A percentile compares a stretch with the other conserved stretches of the same genome.
These are phyloP conservation scores for Nipponia nippon DNA, from an alignment of 2,113 vertebrate species.

Conservation along the genomic window DNA sequence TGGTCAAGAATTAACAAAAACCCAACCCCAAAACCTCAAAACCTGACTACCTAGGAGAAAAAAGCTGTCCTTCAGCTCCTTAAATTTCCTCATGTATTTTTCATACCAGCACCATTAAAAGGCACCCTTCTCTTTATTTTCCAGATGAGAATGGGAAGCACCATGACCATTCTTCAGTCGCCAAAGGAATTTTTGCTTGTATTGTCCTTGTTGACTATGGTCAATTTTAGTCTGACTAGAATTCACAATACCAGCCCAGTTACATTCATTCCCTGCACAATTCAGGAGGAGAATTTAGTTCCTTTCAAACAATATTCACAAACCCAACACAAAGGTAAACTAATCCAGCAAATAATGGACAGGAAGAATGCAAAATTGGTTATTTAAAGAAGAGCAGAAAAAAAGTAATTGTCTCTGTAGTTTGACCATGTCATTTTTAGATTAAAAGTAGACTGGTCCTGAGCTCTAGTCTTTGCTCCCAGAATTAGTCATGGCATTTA, in stretches of 20 bases:
- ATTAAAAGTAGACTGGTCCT: neutral
- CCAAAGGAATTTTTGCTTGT: neutral
- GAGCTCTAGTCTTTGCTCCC: neutral
- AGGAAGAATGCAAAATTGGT: neutral
- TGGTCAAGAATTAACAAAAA: neutral
- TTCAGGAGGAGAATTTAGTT: neutral
- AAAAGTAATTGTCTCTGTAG: accelerated
- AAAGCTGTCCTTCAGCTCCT: neutral
- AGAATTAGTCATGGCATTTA: neutral
- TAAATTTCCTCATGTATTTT: neutral
- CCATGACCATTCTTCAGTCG: neutral
- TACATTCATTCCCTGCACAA: neutral
- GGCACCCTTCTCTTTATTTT: neutral
- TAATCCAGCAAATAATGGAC: neutral
- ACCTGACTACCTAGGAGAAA: neutral
- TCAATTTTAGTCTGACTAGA: neutral
- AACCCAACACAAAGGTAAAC: neutral
- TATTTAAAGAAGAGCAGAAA: neutral
- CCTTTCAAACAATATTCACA: neutral
- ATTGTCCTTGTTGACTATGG: neutral
- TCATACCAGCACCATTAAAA: neutral
- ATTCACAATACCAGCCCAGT: neutral
- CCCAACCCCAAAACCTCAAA: neutral
- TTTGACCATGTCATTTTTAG: neutral
- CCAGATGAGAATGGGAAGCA: neutral